phyloP scores from a whole-genome alignment of 1,140 invertebrate genomes.

The Drosophila takahashii region DNA sequence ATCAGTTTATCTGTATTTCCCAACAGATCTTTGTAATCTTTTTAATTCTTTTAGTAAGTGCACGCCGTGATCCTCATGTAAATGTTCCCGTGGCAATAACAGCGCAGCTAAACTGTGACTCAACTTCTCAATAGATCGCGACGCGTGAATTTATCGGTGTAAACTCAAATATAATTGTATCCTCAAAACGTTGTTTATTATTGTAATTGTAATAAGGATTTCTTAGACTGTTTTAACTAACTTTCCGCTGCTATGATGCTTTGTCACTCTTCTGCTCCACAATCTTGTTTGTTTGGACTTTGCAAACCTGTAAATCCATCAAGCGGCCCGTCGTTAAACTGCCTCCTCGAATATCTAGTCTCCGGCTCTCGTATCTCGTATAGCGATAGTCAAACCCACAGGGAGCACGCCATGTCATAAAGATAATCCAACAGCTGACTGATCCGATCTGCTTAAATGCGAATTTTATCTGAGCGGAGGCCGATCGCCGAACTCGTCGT shows the following conservation, averaged over 20 bases:
- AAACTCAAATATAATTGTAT: constrained; percentile 35
- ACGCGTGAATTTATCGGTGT: constrained; percentile 33
- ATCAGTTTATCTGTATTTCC: background rate
- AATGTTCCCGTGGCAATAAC: constrained; percentile 43
- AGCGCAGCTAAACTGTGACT: constrained; percentile 24
- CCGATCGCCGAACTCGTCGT: constrained; percentile 4
- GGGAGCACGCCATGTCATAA: constrained; percentile 42
- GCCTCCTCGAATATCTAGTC: constrained; percentile 19
- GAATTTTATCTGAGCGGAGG: constrained; percentile 18
- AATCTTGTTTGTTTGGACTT: constrained; percentile 12
- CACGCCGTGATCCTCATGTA: constrained; percentile 62
- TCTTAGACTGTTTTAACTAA: background rate
- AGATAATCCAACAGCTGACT: constrained; percentile 45
- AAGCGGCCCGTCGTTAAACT: constrained; percentile 30
- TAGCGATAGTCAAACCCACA: constrained; percentile 4
- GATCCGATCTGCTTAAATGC: constrained; percentile 29
- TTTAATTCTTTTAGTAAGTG: constrained; percentile 12
- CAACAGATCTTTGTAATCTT: background rate
- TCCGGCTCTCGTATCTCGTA: background rate
- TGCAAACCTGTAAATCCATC: constrained; percentile 15
- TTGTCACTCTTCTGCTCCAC: constrained; percentile 1
- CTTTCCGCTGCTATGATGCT: background rate
- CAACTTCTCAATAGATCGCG: constrained; percentile 26
- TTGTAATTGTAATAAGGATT: background rate
- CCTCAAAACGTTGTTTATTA: background rate